Percentiles rank a stretch among this genome's conserved stretches.
phyloP scores from a whole-genome alignment of 2,113 vertebrate genomes.

The Candoia aspera region DNA sequence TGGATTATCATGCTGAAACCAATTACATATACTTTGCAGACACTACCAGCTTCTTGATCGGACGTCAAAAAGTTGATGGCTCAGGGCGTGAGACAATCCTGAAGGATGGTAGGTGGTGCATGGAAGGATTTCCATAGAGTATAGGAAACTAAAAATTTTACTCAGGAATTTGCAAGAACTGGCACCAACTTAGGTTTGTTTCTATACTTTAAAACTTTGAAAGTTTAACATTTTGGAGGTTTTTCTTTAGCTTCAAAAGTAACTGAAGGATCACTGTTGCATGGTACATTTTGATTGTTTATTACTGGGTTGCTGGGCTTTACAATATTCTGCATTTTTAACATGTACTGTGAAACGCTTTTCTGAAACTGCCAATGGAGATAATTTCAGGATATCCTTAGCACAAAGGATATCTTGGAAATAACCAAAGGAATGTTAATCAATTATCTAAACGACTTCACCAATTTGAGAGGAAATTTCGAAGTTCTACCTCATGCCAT shows the following conservation, averaged over 20 bases:
- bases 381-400: neutral
- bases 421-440: neutral
- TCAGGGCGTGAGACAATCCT: slow-evolving; percentile 90
- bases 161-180: neutral
- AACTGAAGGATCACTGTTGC: neutral
- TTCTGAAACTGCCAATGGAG: neutral
- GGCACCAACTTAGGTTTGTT: neutral
- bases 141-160: slow-evolving; percentile 10
- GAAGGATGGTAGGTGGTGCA: slow-evolving; percentile 86
- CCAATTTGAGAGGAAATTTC: neutral
- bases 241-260: neutral
- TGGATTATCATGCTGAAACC: slow-evolving; percentile 92
- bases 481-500: neutral
- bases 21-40: slow-evolving; percentile 97
- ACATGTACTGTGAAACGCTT: neutral
- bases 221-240: neutral
- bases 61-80: slow-evolving; percentile 93
- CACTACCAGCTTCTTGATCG: slow-evolving; percentile 97
- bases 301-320: neutral
- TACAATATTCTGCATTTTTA: neutral
- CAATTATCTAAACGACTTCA: neutral
- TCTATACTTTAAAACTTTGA: neutral
- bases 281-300: neutral
- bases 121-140: neutral
- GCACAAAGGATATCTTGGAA: neutral